Conservation (phyloP, 2,888 invertebrate species). For the Cephus sareptanus region DNA sequence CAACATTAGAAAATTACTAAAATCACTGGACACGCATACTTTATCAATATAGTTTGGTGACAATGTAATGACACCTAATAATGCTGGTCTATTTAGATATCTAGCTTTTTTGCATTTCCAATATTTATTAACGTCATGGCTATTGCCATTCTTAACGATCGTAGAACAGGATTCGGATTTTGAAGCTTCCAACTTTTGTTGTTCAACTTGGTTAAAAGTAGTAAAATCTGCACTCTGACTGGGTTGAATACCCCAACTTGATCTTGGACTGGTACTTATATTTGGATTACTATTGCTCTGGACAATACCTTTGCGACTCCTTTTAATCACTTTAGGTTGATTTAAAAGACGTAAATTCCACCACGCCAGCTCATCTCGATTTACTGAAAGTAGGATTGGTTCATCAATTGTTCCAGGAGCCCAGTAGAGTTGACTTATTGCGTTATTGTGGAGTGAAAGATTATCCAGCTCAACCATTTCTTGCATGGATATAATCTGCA, state of each 20-base stretch:
- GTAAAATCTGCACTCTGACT: slow-evolving; percentile 27
- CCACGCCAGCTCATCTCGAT: slow-evolving; percentile 55
- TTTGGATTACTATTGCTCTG: slow-evolving; percentile 38
- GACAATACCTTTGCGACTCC: slow-evolving; percentile 46
- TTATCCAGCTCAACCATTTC: slow-evolving; percentile 32
- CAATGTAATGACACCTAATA: slow-evolving; percentile 51
- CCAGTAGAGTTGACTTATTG: slow-evolving; percentile 56
- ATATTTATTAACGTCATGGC: not conserved
- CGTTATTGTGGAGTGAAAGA: slow-evolving; percentile 46
- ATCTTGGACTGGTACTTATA: slow-evolving; percentile 27
- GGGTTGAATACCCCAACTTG: slow-evolving; percentile 28
- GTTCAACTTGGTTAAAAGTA: not conserved
- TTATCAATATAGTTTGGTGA: slow-evolving; percentile 51
- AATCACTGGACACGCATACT: slow-evolving; percentile 56
- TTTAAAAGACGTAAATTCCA: slow-evolving; percentile 51
- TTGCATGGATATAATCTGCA: slow-evolving; percentile 50
- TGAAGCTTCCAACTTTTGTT: not conserved
- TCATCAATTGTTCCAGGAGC: slow-evolving; percentile 41
- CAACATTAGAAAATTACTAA: slow-evolving; percentile 57
- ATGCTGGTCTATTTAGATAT: slow-evolving; percentile 38
- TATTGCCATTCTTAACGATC: not conserved
- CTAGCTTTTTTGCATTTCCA: slow-evolving; percentile 54
- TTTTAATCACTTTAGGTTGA: slow-evolving; percentile 32
- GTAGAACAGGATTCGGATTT: not conserved
- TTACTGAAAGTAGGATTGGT: slow-evolving; percentile 55